Percentiles rank a stretch among this genome's conserved stretches.
Conservation (phyloP, 1,140 invertebrate genomes). For the Plutomurus gul region DNA sequence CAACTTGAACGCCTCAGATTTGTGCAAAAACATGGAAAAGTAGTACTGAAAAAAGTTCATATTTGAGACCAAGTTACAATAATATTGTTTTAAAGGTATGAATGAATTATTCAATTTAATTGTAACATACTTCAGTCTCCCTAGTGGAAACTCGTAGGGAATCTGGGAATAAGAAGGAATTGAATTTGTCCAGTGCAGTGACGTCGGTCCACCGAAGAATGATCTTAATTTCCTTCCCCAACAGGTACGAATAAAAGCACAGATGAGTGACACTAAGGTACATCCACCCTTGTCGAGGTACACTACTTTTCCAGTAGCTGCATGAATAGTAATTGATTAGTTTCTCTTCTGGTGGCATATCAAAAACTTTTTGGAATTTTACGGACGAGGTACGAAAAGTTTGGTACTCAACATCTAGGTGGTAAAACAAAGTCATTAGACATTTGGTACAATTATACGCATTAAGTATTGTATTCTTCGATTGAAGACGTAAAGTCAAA, state of each 20-base stretch:
- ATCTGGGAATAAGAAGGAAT: constrained; percentile 78
- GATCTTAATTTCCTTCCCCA: constrained; percentile 87
- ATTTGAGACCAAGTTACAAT: no score
- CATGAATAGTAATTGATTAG: constrained; percentile 93
- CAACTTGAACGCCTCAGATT: constrained; percentile 84
- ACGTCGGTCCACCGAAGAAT: constrained; percentile 84
- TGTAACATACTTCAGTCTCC: constrained; percentile 73
- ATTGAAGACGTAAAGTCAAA: not conserved
- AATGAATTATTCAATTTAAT: no score
- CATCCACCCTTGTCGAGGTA: constrained; percentile 93
- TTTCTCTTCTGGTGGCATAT: constrained; percentile 90
- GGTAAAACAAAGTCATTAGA: constrained; percentile 14
- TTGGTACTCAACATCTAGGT: constrained; percentile 80
- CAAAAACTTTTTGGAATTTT: constrained; percentile 88
- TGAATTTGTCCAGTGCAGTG: constrained; percentile 72
- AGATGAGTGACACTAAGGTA: constrained; percentile 94
- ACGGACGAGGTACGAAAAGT: constrained; percentile 78
- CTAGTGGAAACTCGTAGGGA: constrained; percentile 82
- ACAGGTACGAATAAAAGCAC: constrained; percentile 93
- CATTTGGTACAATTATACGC: not conserved
- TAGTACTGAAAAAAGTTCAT: constrained; percentile 69
- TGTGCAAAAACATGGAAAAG: constrained; percentile 88
- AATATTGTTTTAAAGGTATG: not conserved
- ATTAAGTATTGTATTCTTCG: not conserved
- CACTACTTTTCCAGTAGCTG: constrained; percentile 91